These are phyloP conservation scores for Aphidius colemani DNA, from an alignment of 2,888 invertebrate genomes.

Conservation along the genomic window DNA sequence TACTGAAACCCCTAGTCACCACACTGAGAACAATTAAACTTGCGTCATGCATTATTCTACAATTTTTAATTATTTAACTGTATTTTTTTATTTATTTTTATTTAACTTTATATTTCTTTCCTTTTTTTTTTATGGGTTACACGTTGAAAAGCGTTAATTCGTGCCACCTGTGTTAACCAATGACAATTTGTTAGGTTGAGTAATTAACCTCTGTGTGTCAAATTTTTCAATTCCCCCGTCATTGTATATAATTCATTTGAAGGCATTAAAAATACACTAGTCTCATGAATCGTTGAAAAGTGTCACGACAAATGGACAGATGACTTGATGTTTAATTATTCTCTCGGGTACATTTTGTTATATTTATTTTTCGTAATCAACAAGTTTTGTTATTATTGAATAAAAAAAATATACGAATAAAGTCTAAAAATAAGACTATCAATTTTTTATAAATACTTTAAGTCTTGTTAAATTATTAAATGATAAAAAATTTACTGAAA, in stretches of 20 bases:
- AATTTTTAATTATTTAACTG: constrained; percentile 17
- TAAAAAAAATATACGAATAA: too few relatives aligned
- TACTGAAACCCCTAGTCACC: not conserved
- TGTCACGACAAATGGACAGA: too few relatives aligned
- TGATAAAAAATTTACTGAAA: too few relatives aligned
- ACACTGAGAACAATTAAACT: constrained; percentile 24
- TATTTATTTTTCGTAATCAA: too few relatives aligned
- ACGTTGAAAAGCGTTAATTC: constrained; percentile 9
- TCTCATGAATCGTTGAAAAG: too few relatives aligned
- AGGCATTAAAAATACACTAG: too few relatives aligned
- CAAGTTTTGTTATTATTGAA: too few relatives aligned
- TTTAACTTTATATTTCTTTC: not conserved
- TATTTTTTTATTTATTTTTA: not conserved
- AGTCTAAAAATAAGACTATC: too few relatives aligned
- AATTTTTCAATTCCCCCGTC: constrained; percentile 2
- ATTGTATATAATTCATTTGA: not conserved
- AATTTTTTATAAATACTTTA: too few relatives aligned
- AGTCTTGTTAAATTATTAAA: too few relatives aligned
- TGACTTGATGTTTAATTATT: too few relatives aligned
- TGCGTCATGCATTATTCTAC: constrained; percentile 21
- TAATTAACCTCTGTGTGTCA: constrained; percentile 18
- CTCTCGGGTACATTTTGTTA: too few relatives aligned
- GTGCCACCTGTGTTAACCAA: constrained; percentile 18
- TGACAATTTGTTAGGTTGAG: constrained; percentile 13
- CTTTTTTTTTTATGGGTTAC: not conserved